phyloP scores from a whole-genome alignment of 2,888 invertebrate genomes.

The Hyposoter didymator region DNA sequence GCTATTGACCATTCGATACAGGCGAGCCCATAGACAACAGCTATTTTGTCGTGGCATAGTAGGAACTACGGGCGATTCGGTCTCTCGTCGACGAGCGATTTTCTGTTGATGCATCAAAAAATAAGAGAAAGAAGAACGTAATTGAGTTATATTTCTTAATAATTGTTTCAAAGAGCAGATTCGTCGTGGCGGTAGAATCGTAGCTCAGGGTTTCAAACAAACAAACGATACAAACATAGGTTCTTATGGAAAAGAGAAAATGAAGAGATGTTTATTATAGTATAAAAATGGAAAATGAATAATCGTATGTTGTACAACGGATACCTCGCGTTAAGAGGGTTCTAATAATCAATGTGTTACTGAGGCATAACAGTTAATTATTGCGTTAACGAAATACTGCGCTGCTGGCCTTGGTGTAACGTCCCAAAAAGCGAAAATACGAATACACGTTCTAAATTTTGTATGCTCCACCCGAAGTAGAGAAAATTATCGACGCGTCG shows the following conservation, averaged over 20 bases:
- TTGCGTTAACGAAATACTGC: conserved; percentile 59
- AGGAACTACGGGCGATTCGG: conserved; percentile 1
- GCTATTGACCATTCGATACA: background rate
- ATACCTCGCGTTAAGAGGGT: conserved; percentile 57
- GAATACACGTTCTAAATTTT: background rate
- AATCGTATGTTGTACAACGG: conserved; percentile 65
- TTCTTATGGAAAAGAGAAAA: conserved; percentile 70
- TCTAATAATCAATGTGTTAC: conserved; percentile 67
- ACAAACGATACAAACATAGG: conserved; percentile 73
- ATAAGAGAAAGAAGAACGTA: conserved; percentile 23
- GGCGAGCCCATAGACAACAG: background rate
- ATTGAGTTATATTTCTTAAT: conserved; percentile 34
- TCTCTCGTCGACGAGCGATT: conserved; percentile 26
- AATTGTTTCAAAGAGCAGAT: conserved; percentile 69
- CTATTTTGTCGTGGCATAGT: conserved; percentile 12
- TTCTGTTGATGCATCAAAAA: conserved; percentile 2
- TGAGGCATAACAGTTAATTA: conserved; percentile 65
- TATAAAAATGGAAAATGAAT: conserved; percentile 26
- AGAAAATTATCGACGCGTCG: background rate
- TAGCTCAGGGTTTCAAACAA: conserved; percentile 80
- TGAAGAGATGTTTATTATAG: conserved; percentile 64
- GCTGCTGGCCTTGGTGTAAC: conserved; percentile 51
- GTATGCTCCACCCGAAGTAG: background rate
- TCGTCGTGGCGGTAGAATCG: conserved; percentile 80
- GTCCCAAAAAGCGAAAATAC: conserved; percentile 3